Conservation (phyloP, 2,888 invertebrate species). For the Thymelicus acteon region DNA sequence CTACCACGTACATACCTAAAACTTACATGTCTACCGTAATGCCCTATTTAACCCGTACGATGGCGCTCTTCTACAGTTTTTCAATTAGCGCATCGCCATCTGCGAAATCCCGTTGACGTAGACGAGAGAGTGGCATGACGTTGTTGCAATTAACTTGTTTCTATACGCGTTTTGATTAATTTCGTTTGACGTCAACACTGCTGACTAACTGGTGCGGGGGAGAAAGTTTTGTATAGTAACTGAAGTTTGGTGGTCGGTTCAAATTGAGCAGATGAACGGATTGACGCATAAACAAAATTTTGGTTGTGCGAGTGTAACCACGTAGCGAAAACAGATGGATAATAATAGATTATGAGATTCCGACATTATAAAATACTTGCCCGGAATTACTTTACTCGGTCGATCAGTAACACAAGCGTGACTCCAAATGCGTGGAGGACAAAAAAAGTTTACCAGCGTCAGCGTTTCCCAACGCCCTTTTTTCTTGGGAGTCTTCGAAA, state of each 20-base stretch:
- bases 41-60: too few species aligned
- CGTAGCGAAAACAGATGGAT: not conserved
- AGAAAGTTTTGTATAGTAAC: not conserved
- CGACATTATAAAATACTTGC: too few species aligned
- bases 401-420: too few species aligned
- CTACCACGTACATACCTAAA: too few species aligned
- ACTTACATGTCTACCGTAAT: too few species aligned
- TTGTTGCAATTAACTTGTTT: constrained; percentile 4
- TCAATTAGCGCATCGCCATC: not conserved
- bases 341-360: too few species aligned
- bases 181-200: not conserved
- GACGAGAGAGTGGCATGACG: not conserved
- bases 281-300: not conserved
- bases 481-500: too few species aligned
- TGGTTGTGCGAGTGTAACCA: not conserved
- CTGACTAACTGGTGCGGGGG: not conserved
- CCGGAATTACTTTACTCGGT: too few species aligned
- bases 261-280: not conserved
- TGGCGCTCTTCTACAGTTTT: not conserved
- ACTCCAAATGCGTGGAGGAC: too few species aligned
- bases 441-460: too few species aligned
- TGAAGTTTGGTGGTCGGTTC: not conserved
- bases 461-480: too few species aligned
- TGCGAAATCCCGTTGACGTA: not conserved
- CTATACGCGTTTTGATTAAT: constrained; percentile 1